Percentiles rank a stretch among this genome's conserved stretches.
These are phyloP conservation scores for Heliconius hortense DNA, from an alignment of 2,888 invertebrate genomes.

Conservation along the genomic window DNA sequence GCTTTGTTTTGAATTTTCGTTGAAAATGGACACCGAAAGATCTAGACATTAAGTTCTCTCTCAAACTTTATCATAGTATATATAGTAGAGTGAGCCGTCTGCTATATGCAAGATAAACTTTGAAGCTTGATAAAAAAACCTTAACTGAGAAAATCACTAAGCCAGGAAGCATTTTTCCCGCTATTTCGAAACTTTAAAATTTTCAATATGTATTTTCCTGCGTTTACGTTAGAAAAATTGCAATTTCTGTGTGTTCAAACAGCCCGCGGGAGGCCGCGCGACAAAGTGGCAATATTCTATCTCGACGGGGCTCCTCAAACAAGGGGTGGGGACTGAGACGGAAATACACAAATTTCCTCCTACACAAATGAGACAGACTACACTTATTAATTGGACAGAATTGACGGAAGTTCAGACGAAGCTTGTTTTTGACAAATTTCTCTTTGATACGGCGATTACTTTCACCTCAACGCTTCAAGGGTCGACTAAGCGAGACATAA, in stretches of 20 bases:
- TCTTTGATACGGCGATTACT: constrained; percentile 81
- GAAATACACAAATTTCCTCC: constrained; percentile 43
- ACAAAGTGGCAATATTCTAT: constrained; percentile 82
- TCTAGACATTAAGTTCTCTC: background rate
- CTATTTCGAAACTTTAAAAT: constrained; percentile 59
- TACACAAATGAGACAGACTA: constrained; percentile 53
- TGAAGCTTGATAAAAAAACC: constrained; percentile 17
- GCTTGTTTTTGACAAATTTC: constrained; percentile 81
- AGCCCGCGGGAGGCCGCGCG: constrained; percentile 74
- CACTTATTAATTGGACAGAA: constrained; percentile 81
- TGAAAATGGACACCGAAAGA: background rate
- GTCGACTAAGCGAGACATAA: constrained; percentile 60
- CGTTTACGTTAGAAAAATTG: constrained; percentile 67
- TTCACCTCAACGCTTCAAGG: constrained; percentile 74
- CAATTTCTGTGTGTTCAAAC: constrained; percentile 72
- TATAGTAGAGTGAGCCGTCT: background rate
- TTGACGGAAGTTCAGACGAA: constrained; percentile 77
- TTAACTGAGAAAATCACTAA: constrained; percentile 46
- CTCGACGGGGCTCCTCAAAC: constrained; percentile 80
- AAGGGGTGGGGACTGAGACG: constrained; percentile 69
- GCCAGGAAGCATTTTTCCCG: constrained; percentile 46
- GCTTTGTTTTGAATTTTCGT: background rate
- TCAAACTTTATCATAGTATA: no score
- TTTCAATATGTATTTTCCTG: constrained; percentile 61
- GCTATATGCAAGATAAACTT: background rate